A percentile compares a stretch with the other conserved stretches of the same genome.
Evolutionary conservation across 23 tunicate genomes (phyloP).

Genomic region (Ascidia mentula): DNA sequence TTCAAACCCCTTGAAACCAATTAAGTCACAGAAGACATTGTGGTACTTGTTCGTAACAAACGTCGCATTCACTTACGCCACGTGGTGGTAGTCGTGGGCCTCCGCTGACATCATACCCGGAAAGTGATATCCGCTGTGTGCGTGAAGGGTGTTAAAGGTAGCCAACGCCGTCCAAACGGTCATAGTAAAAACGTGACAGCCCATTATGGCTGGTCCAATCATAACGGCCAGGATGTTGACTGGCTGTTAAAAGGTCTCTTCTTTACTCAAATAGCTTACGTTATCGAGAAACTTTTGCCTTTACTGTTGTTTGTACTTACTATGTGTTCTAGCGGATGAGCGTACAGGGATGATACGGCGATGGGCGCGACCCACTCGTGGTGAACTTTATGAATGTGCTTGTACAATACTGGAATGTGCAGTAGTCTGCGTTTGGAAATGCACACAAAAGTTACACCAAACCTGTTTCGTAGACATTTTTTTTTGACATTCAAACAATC

Average conservation of each 20-base stretch:
- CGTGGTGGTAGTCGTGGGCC: conserved; percentile 49
- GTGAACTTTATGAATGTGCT: conserved; percentile 47
- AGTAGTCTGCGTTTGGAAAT: conserved; percentile 8
- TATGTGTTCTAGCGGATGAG: conserved; percentile 38
- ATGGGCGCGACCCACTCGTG: conserved; percentile 62
- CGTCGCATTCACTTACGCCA: conserved; percentile 50
- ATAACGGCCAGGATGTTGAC: conserved; percentile 30
- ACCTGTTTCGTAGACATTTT: no score
- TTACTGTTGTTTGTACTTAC: conserved; percentile 16
- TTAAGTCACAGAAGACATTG: no score
- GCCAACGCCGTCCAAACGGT: conserved; percentile 37
- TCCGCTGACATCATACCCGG: conserved; percentile 31
- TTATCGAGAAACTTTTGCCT: no score
- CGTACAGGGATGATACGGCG: conserved; percentile 29
- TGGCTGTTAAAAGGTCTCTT: conserved; percentile 1
- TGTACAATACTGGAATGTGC: conserved; percentile 34
- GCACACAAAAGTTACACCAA: no score
- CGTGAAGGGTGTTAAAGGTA: conserved; percentile 23
- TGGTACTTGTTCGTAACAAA: no score
- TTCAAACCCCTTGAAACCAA: no score
- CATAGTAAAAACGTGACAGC: conserved; percentile 29
- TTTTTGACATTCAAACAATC: no score
- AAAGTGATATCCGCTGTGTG: conserved; percentile 56
- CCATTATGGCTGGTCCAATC: conserved; percentile 23
- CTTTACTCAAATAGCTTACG: neutral